Base-by-base conservation (phyloP, 2,888 invertebrate species). In the Rutpela maculata region DNA sequence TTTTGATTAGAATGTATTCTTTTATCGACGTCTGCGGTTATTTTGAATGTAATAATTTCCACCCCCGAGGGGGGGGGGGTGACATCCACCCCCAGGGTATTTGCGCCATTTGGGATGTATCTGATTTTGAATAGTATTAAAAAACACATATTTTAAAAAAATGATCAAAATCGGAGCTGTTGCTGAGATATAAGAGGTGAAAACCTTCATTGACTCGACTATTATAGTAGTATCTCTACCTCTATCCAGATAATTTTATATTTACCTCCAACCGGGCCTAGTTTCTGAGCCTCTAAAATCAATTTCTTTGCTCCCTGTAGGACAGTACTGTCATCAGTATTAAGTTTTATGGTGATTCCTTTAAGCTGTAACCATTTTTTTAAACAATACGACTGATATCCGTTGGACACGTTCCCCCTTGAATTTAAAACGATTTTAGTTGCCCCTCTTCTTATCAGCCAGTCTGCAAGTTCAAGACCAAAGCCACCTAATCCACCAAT, bases 401-500 rank as follows among this genome's bases (percentile, higher is more conserved):
- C 93, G 38, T 91, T 91, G 17, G 88, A 88, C 4, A 93, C 87
- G 1, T 93, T 93, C 2, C 90, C 90, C 67, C 94, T 90, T 0
- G 93, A 93, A 0, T 93, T 92, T 0, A 94, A 88, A 0, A 94
- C 89, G 3, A 94, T 80, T 60, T 92, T 91, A 73, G 85, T 90
- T 1, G 93, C 93, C 9, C 94, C 93, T 66, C 93, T 89, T 60
- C 90, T 90, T 59, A 93, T 90, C 81, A 94, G 84, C 92, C 93
- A 93, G 75, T 91, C 89, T 17, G 91, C 90, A 73, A 94, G 86
- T 86, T 94, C 94, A 31, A 94, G 88, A 31, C 94, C 94, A 86
- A 94, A 93, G 5, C 94, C 94, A 76, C 94, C 94, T 60, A 94
- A 90, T 78, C 93, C 93, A 74, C 91, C 91, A n/a, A 90, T 88